phyloP scores from a whole-genome alignment of 1,140 invertebrate genomes.

The Bombus huntii region DNA sequence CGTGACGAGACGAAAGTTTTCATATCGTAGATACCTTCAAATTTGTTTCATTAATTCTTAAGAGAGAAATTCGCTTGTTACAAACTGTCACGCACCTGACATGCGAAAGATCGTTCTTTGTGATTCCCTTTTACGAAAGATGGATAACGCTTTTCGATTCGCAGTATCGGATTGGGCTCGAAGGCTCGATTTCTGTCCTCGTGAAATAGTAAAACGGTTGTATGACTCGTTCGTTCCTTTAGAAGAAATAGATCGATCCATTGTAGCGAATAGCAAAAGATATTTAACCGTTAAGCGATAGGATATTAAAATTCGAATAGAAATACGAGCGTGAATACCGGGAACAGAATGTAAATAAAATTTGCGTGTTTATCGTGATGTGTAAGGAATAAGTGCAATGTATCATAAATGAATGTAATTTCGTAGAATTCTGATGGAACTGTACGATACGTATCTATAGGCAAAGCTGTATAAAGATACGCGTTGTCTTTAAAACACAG shows the following conservation, averaged over 20 bases:
- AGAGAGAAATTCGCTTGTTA: not conserved
- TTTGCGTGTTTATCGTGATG: constrained; percentile 19
- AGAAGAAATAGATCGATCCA: constrained; percentile 32
- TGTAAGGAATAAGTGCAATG: constrained; percentile 27
- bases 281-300: constrained; percentile 34
- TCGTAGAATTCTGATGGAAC: constrained; percentile 25
- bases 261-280: constrained; percentile 19
- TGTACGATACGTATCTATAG: constrained; percentile 12
- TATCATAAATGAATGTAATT: constrained; percentile 40
- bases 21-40: not conserved
- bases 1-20: constrained; percentile 37
- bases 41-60: not conserved
- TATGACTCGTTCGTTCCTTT: constrained; percentile 25
- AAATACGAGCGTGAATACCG: constrained; percentile 3
- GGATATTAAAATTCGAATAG: constrained; percentile 17
- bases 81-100: not conserved
- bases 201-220: not conserved
- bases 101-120: too few species aligned
- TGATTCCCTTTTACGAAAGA: too few species aligned
- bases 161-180: not conserved
- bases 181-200: not conserved
- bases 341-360: constrained; percentile 39
- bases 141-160: too few species aligned
- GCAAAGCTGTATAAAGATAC: not conserved
- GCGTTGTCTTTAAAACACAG: constrained; percentile 20